These are phyloP conservation scores for Drosophila simulans DNA, from an alignment of 1,140 invertebrate species.

Conservation along the genomic window DNA sequence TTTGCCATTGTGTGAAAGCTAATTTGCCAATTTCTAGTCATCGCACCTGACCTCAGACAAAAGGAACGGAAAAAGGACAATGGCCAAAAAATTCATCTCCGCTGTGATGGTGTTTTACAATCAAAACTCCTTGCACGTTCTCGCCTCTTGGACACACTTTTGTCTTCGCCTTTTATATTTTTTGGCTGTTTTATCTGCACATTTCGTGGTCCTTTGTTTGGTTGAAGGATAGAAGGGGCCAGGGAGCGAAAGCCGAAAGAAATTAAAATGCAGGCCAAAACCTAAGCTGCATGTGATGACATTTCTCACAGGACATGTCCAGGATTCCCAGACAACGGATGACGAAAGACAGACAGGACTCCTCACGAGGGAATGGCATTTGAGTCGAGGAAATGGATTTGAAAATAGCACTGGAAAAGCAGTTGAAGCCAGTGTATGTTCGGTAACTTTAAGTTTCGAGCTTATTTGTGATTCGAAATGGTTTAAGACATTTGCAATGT, in stretches of 20 bases:
- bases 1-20: neutral
- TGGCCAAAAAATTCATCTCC: constrained; percentile 4
- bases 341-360: constrained; percentile 1
- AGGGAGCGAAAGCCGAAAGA: constrained; percentile 1
- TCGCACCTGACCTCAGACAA: constrained; percentile 2
- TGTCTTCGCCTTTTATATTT: neutral
- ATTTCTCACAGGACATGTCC: constrained; percentile 22
- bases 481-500: too few relatives aligned
- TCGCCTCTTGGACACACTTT: constrained; percentile 37
- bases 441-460: too few relatives aligned
- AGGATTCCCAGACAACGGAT: neutral
- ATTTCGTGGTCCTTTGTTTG: constrained; percentile 42
- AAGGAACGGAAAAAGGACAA: constrained; percentile 5
- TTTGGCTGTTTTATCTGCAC: constrained; percentile 11
- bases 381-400: neutral
- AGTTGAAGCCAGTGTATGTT: neutral
- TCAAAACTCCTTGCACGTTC: constrained; percentile 61
- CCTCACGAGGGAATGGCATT: constrained; percentile 1
- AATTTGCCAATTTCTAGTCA: constrained; percentile 20
- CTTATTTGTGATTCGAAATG: too few relatives aligned
- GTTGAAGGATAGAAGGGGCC: neutral
- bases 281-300: constrained; percentile 42
- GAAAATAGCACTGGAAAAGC: constrained; percentile 2
- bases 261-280: constrained; percentile 69
- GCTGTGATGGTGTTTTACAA: constrained; percentile 35